Evolutionary conservation across 1,140 invertebrate genomes (phyloP), one percentile per base, ranked within the genome.

Genomic region (Eriosoma lanigerum): DNA sequence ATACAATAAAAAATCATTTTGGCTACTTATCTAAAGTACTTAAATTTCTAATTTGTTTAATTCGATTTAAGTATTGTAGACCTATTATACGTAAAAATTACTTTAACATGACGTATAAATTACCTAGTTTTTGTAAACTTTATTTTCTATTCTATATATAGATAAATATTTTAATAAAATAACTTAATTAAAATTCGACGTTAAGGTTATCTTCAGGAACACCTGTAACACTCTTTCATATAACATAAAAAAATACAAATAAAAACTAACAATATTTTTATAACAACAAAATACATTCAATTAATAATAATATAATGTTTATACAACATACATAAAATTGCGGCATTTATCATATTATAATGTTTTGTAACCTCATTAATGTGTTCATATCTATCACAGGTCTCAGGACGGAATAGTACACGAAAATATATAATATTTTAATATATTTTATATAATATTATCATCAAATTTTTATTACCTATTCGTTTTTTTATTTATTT

Each of bases 361-460:
- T 15, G 24, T 72, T 72, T 72, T 17, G 46, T 15, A 72, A 72
- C 46, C 21, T 70, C 24, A 66, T n/a, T 3, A 70, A 48, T 52
- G 68, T 60, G 38, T 78, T 56, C 26, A 15, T 58, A 21, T 60
- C 75, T 78, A 78, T 78, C 75, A 78, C 75, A 78, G 75, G 56
- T 56, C 56, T 62, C 38, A 46, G 56, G 54, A 78, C 75, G 54
- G 54, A 76, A 76, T 44, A 76, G 73, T 78, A 78, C 75, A 58
- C 72, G 72, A 75, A 13, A 60, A 29, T 19, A 60, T 10, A 60
- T 60, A 15, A 12, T 26, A 12, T 1, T 60, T n/a, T 19, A 52
- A 24, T 29, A 26, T 52, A 50, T 26, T 19, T 50, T 15, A 48
- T 46, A 46, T 32, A 29, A 44, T 21, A 66, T 44, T 15, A 44